These are phyloP conservation scores for Pseudochirops cupreus DNA, from an alignment of 2,797 vertebrate genomes.

Conservation along the genomic window DNA sequence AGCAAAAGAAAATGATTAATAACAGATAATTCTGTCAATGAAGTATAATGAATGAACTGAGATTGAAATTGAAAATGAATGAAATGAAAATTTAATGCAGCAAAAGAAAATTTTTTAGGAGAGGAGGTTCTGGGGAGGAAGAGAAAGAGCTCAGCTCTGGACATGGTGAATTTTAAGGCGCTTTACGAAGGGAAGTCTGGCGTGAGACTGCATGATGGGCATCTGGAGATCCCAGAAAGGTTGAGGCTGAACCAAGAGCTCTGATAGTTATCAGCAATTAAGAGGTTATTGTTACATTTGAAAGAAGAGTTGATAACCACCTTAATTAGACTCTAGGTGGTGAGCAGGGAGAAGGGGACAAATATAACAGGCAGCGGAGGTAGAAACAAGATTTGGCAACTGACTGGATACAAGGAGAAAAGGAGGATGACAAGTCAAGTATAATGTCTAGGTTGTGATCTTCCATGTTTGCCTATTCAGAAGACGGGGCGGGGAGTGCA, in stretches of 20 bases:
- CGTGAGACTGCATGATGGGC: neutral
- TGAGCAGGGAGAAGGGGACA: neutral
- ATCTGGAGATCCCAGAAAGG: neutral
- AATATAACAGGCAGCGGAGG: neutral
- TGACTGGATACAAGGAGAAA: neutral
- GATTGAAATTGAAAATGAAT: no score
- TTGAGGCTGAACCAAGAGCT: neutral
- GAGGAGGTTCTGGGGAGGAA: neutral
- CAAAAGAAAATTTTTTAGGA: neutral
- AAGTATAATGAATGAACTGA: neutral
- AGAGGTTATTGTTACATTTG: neutral
- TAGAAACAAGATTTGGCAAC: neutral
- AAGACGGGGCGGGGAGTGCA: neutral
- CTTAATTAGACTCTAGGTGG: neutral
- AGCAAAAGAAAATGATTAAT: neutral
- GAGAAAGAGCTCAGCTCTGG: neutral
- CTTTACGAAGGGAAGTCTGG: neutral
- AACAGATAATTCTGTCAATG: neutral
- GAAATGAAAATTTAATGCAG: neutral
- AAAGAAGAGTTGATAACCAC: neutral
- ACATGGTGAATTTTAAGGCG: neutral
- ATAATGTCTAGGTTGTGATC: neutral
- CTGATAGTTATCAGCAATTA: neutral
- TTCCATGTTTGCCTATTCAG: neutral
- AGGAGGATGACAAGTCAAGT: neutral